Conservation (phyloP, 2,797 vertebrate genomes). For the Borostomias antarcticus region DNA sequence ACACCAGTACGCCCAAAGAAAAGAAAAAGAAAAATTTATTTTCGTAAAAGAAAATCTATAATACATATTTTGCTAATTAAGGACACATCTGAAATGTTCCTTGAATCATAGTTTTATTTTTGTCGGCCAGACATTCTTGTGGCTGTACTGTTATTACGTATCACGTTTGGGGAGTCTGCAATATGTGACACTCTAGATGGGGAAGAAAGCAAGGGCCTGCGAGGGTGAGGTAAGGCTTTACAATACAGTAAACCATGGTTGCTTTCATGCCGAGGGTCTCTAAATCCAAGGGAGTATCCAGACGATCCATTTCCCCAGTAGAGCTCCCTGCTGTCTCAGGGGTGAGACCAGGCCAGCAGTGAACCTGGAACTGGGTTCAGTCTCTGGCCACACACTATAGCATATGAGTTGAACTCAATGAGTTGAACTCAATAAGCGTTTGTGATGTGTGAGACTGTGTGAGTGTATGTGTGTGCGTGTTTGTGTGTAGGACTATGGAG, state of each 20-base stretch:
- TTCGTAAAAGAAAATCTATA: too few relatives aligned
- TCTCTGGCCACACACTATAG: constrained; percentile 27
- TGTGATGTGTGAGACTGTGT: too few relatives aligned
- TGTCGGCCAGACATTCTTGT: neutral
- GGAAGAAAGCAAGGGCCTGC: constrained; percentile 33
- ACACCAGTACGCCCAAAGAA: neutral
- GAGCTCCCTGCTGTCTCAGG: constrained; percentile 52
- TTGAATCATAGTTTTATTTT: neutral
- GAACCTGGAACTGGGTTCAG: constrained; percentile 40
- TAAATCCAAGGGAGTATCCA: constrained; percentile 42
- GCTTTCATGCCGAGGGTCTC: constrained; percentile 53
- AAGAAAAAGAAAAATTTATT: neutral
- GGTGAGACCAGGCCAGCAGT: constrained; percentile 33
- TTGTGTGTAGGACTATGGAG: too few relatives aligned
- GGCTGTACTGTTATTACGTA: neutral
- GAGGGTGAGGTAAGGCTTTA: constrained; percentile 31
- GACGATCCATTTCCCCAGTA: constrained; percentile 62
- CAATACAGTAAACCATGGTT: constrained; percentile 25
- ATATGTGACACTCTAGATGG: constrained; percentile 21
- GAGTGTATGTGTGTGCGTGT: too few relatives aligned
- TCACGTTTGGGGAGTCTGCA: neutral
- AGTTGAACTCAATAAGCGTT: too few relatives aligned
- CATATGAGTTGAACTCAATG: too few relatives aligned
- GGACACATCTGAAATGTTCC: neutral
- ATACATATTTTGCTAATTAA: neutral